phyloP scores from a whole-genome alignment of 2,888 invertebrate genomes.

The Rhimphoctona megacephalus region DNA sequence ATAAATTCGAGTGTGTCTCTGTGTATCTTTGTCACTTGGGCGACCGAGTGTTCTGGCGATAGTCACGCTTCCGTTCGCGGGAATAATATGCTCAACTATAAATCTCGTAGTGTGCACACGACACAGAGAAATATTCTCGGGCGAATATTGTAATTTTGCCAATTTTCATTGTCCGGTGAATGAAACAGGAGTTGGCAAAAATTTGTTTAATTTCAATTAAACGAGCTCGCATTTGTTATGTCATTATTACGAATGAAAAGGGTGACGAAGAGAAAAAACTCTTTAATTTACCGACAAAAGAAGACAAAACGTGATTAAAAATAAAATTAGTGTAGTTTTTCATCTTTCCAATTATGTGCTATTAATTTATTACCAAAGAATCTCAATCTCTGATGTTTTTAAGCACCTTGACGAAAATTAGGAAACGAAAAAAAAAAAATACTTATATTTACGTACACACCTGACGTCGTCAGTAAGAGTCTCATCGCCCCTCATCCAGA shows the following conservation, averaged over 20 bases:
- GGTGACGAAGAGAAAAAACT: background rate
- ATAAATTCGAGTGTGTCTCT: constrained; percentile 37
- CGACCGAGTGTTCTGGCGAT: constrained; percentile 54
- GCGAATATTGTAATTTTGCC: constrained; percentile 15
- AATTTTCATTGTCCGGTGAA: constrained; percentile 4
- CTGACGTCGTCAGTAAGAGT: constrained; percentile 86
- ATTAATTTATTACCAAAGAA: background rate
- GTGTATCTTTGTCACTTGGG: constrained; percentile 61
- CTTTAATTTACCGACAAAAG: background rate
- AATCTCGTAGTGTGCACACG: constrained; percentile 15
- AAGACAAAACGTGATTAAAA: background rate
- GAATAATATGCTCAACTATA: constrained; percentile 57
- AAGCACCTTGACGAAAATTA: background rate
- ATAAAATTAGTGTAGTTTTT: background rate
- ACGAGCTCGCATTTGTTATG: background rate
- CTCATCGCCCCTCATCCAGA: constrained; percentile 86
- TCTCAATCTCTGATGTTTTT: background rate
- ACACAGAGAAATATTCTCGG: constrained; percentile 1
- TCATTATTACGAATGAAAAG: constrained; percentile 8
- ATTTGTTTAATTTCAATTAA: constrained; percentile 15
- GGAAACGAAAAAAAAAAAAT: constrained; percentile 12
- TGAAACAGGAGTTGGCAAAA: background rate
- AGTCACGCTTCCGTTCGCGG: constrained; percentile 62
- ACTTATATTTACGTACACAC: constrained; percentile 70
- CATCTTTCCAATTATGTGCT: background rate